phyloP scores from a whole-genome alignment of 2,888 invertebrate genomes.

The Keiferia lycopersicella region DNA sequence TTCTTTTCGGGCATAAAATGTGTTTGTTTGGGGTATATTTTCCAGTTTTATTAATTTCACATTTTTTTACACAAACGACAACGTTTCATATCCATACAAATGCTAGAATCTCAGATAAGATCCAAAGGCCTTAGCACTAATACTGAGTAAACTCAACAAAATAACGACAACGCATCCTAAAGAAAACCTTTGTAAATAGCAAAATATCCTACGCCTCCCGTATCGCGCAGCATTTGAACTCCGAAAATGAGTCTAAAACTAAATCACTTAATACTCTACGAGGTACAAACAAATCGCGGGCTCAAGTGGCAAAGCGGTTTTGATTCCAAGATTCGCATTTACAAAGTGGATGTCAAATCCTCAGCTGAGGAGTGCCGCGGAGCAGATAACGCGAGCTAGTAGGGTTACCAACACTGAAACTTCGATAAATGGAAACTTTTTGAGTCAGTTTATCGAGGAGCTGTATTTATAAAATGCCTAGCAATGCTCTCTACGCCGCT shows the following conservation, averaged over 20 bases:
- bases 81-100: too few species aligned
- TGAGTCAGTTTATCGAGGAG: not conserved
- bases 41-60: too few species aligned
- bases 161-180: too few species aligned
- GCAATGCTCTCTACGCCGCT: too few species aligned
- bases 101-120: too few species aligned
- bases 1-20: too few species aligned
- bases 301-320: constrained; percentile 22
- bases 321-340: constrained; percentile 33
- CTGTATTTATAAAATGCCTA: constrained; percentile 31
- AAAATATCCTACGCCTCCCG: too few species aligned
- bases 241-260: constrained; percentile 17
- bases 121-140: too few species aligned
- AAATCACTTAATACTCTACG: constrained; percentile 18
- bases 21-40: too few species aligned
- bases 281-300: constrained; percentile 18
- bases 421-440: not conserved
- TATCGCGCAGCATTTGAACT: not conserved
- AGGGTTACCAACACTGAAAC: not conserved
- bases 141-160: too few species aligned
- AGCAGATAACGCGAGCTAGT: constrained; percentile 58
- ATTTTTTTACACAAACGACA: too few species aligned
- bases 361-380: constrained; percentile 64
- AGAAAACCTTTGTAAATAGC: too few species aligned
- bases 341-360: constrained; percentile 42